These are phyloP conservation scores for Montifringilla adamsi DNA, from an alignment of 2,113 vertebrate species.

Conservation along the genomic window DNA sequence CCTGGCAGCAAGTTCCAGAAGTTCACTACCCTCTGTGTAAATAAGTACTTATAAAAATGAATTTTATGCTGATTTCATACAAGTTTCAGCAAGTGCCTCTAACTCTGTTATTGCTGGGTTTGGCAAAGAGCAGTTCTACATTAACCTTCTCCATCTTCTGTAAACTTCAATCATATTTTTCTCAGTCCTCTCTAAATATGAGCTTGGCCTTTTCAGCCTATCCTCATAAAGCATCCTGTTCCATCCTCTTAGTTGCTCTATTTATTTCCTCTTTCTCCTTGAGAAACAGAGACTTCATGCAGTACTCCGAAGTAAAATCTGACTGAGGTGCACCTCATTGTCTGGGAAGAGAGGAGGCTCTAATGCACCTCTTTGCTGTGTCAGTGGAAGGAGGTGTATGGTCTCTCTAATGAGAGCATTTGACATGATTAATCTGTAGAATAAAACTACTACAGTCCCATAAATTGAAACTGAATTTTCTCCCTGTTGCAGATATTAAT, in stretches of 20 bases:
- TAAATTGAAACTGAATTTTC: background rate
- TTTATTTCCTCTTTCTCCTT: background rate
- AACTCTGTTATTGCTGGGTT: background rate
- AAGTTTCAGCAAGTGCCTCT: background rate
- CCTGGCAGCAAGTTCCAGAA: background rate
- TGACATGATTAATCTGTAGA: background rate
- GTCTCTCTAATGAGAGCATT: background rate
- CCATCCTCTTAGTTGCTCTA: background rate
- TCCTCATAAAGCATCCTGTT: background rate
- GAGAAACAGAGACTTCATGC: background rate
- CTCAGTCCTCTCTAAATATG: background rate
- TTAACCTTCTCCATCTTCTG: background rate
- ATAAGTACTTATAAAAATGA: background rate
- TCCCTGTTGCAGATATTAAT: background rate
- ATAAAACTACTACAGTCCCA: background rate
- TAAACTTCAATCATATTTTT: background rate
- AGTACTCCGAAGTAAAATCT: background rate
- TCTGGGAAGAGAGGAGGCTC: background rate
- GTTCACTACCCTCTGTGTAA: background rate
- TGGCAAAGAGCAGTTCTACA: background rate
- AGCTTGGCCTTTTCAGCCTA: background rate
- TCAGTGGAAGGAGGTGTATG: background rate
- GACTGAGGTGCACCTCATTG: background rate
- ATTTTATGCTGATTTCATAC: background rate
- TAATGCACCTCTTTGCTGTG: background rate